phyloP scores from a whole-genome alignment of 1,140 invertebrate genomes.

The fruit fly (Drosophila melanogaster) region Release_6_plus_ISO1_MT NT_037436.4:5669001-5669500 shows the following conservation, averaged over 20 bases:
- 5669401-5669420: conserved; percentile 15
- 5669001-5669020: conserved; percentile 98
- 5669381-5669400: conserved; percentile 35
- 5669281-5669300: conserved; percentile 65
- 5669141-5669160: conserved; percentile 31
- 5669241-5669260: conserved; percentile 54
- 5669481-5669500: conserved; percentile 21
- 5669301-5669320: conserved; percentile 41
- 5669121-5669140: conserved; percentile 54
- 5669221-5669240: background rate
- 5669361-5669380: conserved; percentile 46
- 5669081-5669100: conserved; percentile 91
- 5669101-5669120: conserved; percentile 55
- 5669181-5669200: conserved; percentile 27
- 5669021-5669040: conserved; percentile 99
- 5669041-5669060: conserved; percentile 98
- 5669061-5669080: conserved; percentile 98
- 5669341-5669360: conserved; percentile 47
- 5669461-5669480: conserved; percentile 8
- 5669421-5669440: conserved; percentile 26
- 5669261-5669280: conserved; percentile 62
- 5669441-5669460: too few relatives aligned
- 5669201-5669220: conserved; percentile 7
- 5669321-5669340: conserved; percentile 47
- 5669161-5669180: background rate